phyloP scores from a whole-genome alignment of 2,797 vertebrate species.

The Gallinago stenura region DNA sequence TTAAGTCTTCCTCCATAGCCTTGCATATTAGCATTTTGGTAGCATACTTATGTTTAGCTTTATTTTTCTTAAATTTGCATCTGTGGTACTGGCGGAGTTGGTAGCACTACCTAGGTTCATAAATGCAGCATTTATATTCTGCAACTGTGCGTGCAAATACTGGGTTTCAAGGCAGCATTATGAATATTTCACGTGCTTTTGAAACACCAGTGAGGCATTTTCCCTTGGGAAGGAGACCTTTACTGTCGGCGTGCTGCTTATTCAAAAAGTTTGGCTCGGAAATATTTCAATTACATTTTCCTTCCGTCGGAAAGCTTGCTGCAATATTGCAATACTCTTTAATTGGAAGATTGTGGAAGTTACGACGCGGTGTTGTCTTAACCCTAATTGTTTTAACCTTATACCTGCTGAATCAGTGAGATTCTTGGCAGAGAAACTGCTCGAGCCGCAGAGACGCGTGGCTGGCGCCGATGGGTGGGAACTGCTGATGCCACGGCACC shows the following conservation, averaged over 20 bases:
- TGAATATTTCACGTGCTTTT: constrained; percentile 29
- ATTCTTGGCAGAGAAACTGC: background rate
- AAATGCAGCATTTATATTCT: constrained; percentile 45
- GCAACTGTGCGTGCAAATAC: constrained; percentile 12
- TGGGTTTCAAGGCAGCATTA: background rate
- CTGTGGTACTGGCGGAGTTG: background rate
- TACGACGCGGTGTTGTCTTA: background rate
- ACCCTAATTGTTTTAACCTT: background rate
- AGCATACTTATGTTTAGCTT: background rate
- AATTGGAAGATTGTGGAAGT: background rate
- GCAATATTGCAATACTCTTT: background rate
- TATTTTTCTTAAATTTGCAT: constrained; percentile 3
- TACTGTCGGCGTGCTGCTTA: background rate
- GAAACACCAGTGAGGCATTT: background rate
- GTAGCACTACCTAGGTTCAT: background rate
- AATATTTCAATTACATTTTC: background rate
- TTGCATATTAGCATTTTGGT: background rate
- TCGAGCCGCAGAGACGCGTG: background rate
- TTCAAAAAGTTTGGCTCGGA: background rate
- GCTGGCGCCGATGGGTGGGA: accelerated
- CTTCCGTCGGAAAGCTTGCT: background rate
- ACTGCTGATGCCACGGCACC: background rate
- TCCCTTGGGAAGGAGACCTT: constrained; percentile 4
- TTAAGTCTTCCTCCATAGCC: background rate
- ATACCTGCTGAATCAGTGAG: background rate